Percentiles rank a stretch among this genome's conserved stretches.
phyloP scores from a whole-genome alignment of 2,888 invertebrate species.

The Drosophila bunnanda region DNA sequence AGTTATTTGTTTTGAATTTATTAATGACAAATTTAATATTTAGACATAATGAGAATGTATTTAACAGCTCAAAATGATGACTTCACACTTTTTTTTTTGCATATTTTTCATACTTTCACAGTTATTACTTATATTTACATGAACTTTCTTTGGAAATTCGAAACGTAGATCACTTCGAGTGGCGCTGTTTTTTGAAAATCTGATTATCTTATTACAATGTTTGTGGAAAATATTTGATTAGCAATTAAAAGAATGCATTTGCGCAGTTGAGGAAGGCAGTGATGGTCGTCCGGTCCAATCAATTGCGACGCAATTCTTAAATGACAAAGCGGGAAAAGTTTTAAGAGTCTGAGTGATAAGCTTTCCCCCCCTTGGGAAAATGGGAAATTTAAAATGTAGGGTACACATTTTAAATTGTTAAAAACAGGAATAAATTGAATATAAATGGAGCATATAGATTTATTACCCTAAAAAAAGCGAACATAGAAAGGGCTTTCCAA shows the following conservation, averaged over 20 bases:
- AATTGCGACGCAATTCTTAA: conserved; percentile 34
- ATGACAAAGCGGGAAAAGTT: conserved; percentile 22
- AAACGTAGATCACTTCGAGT: conserved; percentile 15
- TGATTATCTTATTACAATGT: conserved; percentile 68
- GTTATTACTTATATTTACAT: background rate
- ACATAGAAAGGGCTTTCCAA: no score
- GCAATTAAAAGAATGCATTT: conserved; percentile 74
- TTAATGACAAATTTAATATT: background rate
- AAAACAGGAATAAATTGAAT: no score
- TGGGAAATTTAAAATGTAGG: conserved; percentile 53
- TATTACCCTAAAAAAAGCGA: no score
- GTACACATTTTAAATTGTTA: conserved; percentile 51
- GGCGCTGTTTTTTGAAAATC: conserved; percentile 3
- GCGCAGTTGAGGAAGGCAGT: conserved; percentile 63
- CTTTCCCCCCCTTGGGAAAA: conserved; percentile 1
- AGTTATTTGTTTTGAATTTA: background rate
- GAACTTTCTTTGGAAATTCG: background rate
- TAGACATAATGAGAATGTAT: background rate
- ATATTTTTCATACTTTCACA: no score
- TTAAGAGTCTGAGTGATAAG: conserved; percentile 12
- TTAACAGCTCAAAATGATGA: background rate
- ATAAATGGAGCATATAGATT: no score
- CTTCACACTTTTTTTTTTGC: background rate
- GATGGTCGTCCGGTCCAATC: conserved; percentile 18
- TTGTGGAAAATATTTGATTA: conserved; percentile 76